A percentile compares a stretch with the other conserved stretches of the same genome.
Evolutionary conservation across 2,888 invertebrate species (phyloP).

Genomic region (Caenorhabditis sinica): DNA sequence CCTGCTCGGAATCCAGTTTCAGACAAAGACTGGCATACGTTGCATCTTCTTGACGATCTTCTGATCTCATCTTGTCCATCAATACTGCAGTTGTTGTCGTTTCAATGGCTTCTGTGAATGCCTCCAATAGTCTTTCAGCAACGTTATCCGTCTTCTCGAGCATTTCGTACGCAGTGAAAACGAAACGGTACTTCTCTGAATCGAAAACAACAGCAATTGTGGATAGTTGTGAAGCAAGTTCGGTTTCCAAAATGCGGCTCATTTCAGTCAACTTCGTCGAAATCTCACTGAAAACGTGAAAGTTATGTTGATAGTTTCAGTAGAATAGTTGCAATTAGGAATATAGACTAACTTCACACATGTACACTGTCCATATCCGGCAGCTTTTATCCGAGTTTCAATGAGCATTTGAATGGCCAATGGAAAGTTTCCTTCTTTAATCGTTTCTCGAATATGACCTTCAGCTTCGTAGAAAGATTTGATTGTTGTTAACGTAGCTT

Average conservation of each 20-base stretch:
- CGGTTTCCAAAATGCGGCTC: conserved; percentile 67
- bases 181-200: conserved; percentile 89
- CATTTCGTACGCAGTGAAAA: conserved; percentile 92
- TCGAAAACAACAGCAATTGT: conserved; percentile 87
- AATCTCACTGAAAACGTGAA: conserved; percentile 71
- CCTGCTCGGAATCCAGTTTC: conserved; percentile 70
- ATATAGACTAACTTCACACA: conserved; percentile 74
- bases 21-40: conserved; percentile 48
- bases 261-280: conserved; percentile 66
- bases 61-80: conserved; percentile 36
- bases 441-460: conserved; percentile 74
- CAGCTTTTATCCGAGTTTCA: conserved; percentile 75
- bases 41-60: conserved; percentile 21
- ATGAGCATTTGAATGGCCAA: conserved; percentile 77
- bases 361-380: conserved; percentile 68
- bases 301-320: neutral
- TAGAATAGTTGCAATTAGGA: neutral
- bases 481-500: conserved; percentile 90
- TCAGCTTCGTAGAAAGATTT: conserved; percentile 87
- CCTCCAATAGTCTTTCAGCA: conserved; percentile 64
- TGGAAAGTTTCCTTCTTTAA: conserved; percentile 79
- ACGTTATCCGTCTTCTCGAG: conserved; percentile 90
- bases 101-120: conserved; percentile 39
- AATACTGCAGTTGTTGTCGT: conserved; percentile 42
- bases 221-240: conserved; percentile 73